Evolutionary conservation across 1,140 invertebrate species (phyloP).

Genomic region (Diorhabda carinulata): DNA sequence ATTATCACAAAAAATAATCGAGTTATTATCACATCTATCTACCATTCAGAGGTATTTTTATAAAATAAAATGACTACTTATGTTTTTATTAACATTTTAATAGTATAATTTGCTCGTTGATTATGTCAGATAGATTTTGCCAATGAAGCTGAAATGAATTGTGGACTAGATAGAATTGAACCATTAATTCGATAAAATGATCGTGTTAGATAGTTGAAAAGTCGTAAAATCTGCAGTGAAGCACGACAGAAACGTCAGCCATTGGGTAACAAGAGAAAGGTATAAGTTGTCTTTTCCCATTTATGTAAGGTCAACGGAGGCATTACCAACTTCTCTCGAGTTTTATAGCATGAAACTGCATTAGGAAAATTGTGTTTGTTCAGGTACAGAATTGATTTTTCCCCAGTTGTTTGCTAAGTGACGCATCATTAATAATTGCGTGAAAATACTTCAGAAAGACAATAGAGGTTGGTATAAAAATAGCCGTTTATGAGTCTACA

Average conservation of each 20-base stretch:
- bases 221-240: neutral
- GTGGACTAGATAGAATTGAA: neutral
- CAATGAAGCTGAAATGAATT: too few relatives aligned
- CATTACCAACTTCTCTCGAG: slow-evolving; percentile 1
- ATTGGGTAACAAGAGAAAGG: neutral
- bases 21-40: too few relatives aligned
- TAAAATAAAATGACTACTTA: too few relatives aligned
- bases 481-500: too few relatives aligned
- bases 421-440: slow-evolving; percentile 2
- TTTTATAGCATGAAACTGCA: slow-evolving; percentile 2
- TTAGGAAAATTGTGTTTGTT: slow-evolving; percentile 2
- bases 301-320: neutral
- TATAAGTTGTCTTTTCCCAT: neutral
- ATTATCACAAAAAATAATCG: too few relatives aligned
- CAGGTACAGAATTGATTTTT: slow-evolving; percentile 2
- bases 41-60: too few relatives aligned
- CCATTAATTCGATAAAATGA: neutral
- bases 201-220: neutral
- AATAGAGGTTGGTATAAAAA: neutral
- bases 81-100: too few relatives aligned
- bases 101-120: too few relatives aligned
- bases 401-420: neutral
- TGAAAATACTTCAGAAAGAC: neutral
- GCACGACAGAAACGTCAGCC: neutral
- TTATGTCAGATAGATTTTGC: too few relatives aligned